A percentile compares a stretch with the other conserved stretches of the same genome.
Conservation (phyloP, 2,888 invertebrate species). For the Sphaerophoria rueppellii region DNA sequence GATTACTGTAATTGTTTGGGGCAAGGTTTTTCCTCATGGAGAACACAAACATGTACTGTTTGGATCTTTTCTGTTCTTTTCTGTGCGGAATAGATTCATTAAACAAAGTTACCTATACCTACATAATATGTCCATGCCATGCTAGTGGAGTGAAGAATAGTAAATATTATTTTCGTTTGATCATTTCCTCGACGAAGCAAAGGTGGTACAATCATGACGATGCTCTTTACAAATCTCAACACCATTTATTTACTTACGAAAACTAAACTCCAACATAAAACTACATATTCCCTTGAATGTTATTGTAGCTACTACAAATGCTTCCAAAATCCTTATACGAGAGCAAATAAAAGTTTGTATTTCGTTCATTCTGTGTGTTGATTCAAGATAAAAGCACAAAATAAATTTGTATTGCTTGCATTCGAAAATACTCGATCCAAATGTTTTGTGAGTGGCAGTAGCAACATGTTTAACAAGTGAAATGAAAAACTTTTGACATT, state of each 20-base stretch:
- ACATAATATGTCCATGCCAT: conserved; percentile 40
- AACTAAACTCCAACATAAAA: conserved; percentile 50
- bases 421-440: conserved; percentile 66
- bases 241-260: conserved; percentile 65
- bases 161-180: conserved; percentile 69
- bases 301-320: not conserved
- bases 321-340: conserved; percentile 9
- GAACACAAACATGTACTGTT: too few relatives aligned
- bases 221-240: conserved; percentile 52
- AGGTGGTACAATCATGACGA: not conserved
- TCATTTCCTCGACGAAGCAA: conserved; percentile 41
- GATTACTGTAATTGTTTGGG: too few relatives aligned
- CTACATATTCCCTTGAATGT: conserved; percentile 45
- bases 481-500: conserved; percentile 71
- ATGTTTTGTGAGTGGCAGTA: conserved; percentile 55
- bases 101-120: too few relatives aligned
- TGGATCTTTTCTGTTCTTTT: too few relatives aligned
- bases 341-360: conserved; percentile 50
- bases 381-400: conserved; percentile 66
- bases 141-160: conserved; percentile 52
- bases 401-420: conserved; percentile 71
- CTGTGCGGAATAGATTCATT: too few relatives aligned
- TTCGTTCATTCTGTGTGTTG: conserved; percentile 31
- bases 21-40: too few relatives aligned
- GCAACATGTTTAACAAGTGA: conserved; percentile 68